Base-by-base conservation (phyloP, 2,888 invertebrate species). In the Drosophila sordidula region DNA sequence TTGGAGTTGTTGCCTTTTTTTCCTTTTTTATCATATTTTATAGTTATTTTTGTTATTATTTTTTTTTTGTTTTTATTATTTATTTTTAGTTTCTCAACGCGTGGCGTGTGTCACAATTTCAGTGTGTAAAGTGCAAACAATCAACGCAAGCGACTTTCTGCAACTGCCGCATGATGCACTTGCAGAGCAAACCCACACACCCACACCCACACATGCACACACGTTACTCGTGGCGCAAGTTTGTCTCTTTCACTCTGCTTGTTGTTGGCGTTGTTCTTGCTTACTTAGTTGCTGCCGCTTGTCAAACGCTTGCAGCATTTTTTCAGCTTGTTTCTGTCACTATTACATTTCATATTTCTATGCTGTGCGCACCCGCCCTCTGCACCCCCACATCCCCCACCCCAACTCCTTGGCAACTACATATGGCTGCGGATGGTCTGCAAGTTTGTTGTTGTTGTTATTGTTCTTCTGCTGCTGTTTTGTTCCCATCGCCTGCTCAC, bases 71-170 rank as follows among this genome's bases (percentile, higher is more conserved):
- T 2, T 12, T 8, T 26, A n/a, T 18, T 47, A 26, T 38, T 9
- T 34, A 34, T 34, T 34, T 34, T 45, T 25, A 54, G 50, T 36
- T 57, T 49, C 36, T 32, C 58, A 22, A 39, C 47, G 61, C 54
- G 67, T 54, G 70, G 78, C 62, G 59, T 79, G 69, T 84, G 76
- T 74, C 75, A 65, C 63, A 77, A 71, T 83, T 86, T 77, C 72
- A 79, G 84, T 84, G 87, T 81, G 75, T 68, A 81, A 87, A 83
- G 87, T 83, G 83, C 83, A 83, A 83, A 83, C 87, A 83, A 83
- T 83, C 87, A 87, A 84, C 87, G 77, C 84, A 55, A 81, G 84
- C 87, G 87, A 84, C 75, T 87, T 83, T 68, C 70, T 75, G 83
- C 80, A 70, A 70, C 70, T 77, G 65, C 70, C 49, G 73, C 76